These are phyloP conservation scores for Carassius carassius DNA, from an alignment of 2,113 vertebrate species.

Conservation along the genomic window DNA sequence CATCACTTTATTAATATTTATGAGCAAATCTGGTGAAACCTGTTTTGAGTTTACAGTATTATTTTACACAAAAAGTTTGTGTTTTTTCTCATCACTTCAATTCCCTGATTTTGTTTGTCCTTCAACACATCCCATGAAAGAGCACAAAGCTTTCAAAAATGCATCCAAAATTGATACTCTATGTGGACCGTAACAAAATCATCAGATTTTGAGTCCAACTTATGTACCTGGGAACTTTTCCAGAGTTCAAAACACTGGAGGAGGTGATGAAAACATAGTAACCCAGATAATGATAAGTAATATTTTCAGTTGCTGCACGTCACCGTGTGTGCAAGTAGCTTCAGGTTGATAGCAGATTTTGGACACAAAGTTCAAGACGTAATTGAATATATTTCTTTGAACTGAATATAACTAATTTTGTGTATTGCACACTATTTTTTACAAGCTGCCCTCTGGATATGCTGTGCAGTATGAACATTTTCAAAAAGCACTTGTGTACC, in stretches of 20 bases:
- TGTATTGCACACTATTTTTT: neutral
- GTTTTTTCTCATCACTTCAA: neutral
- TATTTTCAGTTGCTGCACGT: neutral
- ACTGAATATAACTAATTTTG: neutral
- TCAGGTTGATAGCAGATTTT: constrained; percentile 10
- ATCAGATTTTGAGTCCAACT: neutral
- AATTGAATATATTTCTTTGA: neutral
- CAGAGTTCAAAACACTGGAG: neutral
- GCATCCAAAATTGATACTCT: neutral
- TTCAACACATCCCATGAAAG: neutral
- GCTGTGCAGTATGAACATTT: neutral
- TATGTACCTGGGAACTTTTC: constrained; percentile 16
- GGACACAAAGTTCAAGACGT: neutral
- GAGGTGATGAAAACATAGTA: constrained; percentile 13
- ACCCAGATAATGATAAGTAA: constrained; percentile 22
- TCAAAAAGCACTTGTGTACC: neutral
- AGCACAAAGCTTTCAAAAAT: too few species aligned
- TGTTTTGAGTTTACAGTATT: neutral
- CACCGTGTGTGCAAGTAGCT: neutral
- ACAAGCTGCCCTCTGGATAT: neutral
- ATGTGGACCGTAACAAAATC: neutral
- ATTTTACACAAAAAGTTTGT: neutral
- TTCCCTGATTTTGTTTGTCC: neutral
- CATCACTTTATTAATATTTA: neutral
- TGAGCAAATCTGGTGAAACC: neutral